These are phyloP conservation scores for Dryocosmus kuriphilus DNA, from an alignment of 2,888 invertebrate species.

Conservation along the genomic window DNA sequence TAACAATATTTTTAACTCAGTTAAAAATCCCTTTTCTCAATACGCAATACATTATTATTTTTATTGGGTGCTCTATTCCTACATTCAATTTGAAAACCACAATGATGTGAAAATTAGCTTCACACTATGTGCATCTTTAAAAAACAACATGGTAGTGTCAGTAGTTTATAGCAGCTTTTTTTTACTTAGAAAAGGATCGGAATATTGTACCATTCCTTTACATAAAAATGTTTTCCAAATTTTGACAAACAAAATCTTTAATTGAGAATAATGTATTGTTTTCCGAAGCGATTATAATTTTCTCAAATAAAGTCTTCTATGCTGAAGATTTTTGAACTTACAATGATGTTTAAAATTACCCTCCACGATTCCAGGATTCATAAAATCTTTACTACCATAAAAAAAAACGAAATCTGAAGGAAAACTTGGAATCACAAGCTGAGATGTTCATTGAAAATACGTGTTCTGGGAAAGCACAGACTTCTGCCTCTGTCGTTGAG, in stretches of 20 bases:
- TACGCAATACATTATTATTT: not conserved
- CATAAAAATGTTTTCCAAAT: no score
- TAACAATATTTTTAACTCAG: not conserved
- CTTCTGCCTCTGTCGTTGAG: slow-evolving; percentile 21
- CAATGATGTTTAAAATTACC: not conserved
- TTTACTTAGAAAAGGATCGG: slow-evolving; percentile 26
- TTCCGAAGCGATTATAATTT: no score
- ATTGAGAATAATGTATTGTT: no score
- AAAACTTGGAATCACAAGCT: slow-evolving; percentile 9
- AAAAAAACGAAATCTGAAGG: slow-evolving; percentile 15
- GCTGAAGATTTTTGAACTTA: not conserved
- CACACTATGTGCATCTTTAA: slow-evolving; percentile 37
- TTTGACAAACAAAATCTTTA: no score
- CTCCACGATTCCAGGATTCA: not conserved
- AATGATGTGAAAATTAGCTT: slow-evolving; percentile 56
- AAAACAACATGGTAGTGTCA: slow-evolving; percentile 3
- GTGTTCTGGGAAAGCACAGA: slow-evolving; percentile 20
- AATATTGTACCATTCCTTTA: not conserved
- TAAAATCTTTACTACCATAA: not conserved
- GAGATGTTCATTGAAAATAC: slow-evolving; percentile 33
- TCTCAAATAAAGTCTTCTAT: no score
- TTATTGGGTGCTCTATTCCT: slow-evolving; percentile 53
- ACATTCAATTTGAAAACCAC: slow-evolving; percentile 51
- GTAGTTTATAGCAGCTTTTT: not conserved
- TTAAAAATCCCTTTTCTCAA: not conserved